Conservation (phyloP, 2,888 invertebrate genomes). For the Beris chalybata region DNA sequence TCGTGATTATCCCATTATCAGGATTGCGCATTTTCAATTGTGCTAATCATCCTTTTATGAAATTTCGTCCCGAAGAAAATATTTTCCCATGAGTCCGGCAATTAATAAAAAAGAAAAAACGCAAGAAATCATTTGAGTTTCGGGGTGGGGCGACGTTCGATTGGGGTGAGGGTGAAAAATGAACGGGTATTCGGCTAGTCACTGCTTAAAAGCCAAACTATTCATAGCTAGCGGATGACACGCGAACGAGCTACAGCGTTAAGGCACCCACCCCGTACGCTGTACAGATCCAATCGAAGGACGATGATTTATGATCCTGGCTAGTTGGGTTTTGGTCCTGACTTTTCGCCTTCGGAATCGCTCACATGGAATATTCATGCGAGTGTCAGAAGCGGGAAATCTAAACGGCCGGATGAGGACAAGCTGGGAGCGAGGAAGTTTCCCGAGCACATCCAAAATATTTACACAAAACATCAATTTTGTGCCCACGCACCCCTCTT, state of each 20-base stretch:
- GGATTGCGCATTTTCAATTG: slow-evolving; percentile 35
- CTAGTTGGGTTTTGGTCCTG: slow-evolving; percentile 14
- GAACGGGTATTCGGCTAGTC: slow-evolving; percentile 14
- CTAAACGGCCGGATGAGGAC: slow-evolving; percentile 12
- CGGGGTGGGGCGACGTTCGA: neutral
- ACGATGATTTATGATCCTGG: slow-evolving; percentile 28
- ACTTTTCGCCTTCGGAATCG: slow-evolving; percentile 3
- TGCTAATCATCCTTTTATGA: slow-evolving; percentile 37
- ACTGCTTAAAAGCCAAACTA: slow-evolving; percentile 27
- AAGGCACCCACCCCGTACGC: slow-evolving; percentile 1
- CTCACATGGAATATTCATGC: neutral
- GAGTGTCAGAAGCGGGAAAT: slow-evolving; percentile 20
- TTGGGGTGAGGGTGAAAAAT: slow-evolving; percentile 11
- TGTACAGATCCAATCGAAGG: slow-evolving; percentile 29
- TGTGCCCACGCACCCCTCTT: slow-evolving; percentile 21
- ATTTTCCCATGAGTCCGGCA: slow-evolving; percentile 31
- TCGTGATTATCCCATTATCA: slow-evolving; percentile 38
- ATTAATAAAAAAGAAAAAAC: slow-evolving; percentile 27
- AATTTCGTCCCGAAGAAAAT: slow-evolving; percentile 27
- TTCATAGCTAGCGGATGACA: slow-evolving; percentile 24
- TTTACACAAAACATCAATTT: slow-evolving; percentile 37
- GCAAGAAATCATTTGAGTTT: slow-evolving; percentile 1
- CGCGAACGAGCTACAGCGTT: slow-evolving; percentile 1
- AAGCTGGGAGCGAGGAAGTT: slow-evolving; percentile 5
- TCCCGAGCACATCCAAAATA: slow-evolving; percentile 35